Evolutionary conservation across 2,888 invertebrate genomes (phyloP).

Genomic region (Tetheella fluctuosa): DNA sequence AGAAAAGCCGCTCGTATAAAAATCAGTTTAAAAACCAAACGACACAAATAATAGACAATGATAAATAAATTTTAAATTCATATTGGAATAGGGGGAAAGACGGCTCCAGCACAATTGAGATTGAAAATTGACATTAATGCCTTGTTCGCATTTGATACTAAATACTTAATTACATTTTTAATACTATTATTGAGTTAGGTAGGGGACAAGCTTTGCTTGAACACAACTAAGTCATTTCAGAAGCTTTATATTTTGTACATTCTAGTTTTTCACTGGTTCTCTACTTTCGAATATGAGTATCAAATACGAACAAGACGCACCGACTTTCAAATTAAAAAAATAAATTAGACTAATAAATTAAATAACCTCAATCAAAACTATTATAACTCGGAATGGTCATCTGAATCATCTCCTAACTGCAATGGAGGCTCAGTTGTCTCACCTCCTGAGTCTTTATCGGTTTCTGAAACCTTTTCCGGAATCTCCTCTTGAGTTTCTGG

Average conservation of each 20-base stretch:
- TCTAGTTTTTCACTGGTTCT: constrained; percentile 9
- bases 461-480: constrained; percentile 42
- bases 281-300: constrained; percentile 28
- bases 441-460: constrained; percentile 33
- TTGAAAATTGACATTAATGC: constrained; percentile 48
- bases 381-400: constrained; percentile 83
- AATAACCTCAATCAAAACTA: constrained; percentile 56
- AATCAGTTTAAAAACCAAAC: constrained; percentile 40
- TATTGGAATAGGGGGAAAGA: constrained; percentile 50
- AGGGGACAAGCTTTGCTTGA: not conserved
- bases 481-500: constrained; percentile 52
- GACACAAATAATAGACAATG: constrained; percentile 34
- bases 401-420: constrained; percentile 57
- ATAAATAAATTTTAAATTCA: constrained; percentile 43
- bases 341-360: constrained; percentile 77
- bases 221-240: not conserved
- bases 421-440: constrained; percentile 53
- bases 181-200: constrained; percentile 18
- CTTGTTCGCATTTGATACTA: constrained; percentile 63
- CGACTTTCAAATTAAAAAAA: constrained; percentile 63
- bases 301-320: constrained; percentile 71
- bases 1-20: constrained; percentile 49
- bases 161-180: constrained; percentile 15
- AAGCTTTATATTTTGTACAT: not conserved
- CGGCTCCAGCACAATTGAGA: constrained; percentile 59